phyloP scores from a whole-genome alignment of 2,888 invertebrate genomes.

The Trissolcus japonicus region DNA sequence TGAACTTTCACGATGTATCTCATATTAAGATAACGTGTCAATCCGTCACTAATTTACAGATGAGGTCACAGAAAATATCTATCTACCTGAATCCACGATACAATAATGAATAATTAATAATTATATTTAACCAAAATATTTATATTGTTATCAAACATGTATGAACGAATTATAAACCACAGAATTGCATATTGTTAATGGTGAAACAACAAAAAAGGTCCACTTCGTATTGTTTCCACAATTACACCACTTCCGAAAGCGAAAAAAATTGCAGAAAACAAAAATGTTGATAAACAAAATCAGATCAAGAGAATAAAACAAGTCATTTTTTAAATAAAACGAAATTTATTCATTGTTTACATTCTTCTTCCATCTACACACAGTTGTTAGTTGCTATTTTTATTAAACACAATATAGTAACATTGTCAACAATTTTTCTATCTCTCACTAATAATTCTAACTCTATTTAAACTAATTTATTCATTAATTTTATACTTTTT shows the following conservation, averaged over 20 bases:
- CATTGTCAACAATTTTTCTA: too few species aligned
- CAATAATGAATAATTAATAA: constrained; percentile 5
- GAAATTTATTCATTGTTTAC: too few species aligned
- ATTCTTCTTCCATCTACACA: too few species aligned
- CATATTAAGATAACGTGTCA: too few species aligned
- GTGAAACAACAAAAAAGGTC: constrained; percentile 5
- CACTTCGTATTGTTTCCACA: constrained; percentile 1
- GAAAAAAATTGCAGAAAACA: too few species aligned
- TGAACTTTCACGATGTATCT: too few species aligned
- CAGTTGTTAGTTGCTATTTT: too few species aligned
- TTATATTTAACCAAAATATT: constrained; percentile 6
- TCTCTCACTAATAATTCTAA: too few species aligned
- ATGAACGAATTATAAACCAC: not conserved
- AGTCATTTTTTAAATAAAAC: constrained; percentile 6
- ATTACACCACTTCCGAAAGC: not conserved
- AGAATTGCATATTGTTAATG: constrained; percentile 8
- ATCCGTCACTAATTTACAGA: constrained; percentile 10
- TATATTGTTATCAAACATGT: constrained; percentile 22
- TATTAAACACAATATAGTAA: too few species aligned
- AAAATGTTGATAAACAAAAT: not conserved
- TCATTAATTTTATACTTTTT: too few species aligned
- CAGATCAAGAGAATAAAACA: not conserved
- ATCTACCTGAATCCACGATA: not conserved
- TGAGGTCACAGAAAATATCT: constrained; percentile 7
- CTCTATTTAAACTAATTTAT: too few species aligned